Evolutionary conservation across 2,797 vertebrate species (phyloP), one percentile per base, ranked within the genome.

Genomic region (Paramormyrops hopkinsi): DNA sequence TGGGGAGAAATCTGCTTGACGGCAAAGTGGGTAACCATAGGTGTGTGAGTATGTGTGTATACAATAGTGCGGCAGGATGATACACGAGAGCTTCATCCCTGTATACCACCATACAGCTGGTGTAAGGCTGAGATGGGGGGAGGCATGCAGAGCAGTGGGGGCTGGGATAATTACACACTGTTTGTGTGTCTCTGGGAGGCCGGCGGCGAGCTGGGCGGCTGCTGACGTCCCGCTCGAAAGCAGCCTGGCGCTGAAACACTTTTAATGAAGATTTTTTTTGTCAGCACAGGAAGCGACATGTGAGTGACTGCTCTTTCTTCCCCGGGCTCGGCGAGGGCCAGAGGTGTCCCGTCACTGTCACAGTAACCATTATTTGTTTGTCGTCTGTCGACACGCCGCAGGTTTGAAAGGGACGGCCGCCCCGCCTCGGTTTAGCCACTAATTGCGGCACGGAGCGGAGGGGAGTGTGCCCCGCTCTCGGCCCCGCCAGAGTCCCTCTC

Each of bases 141-240:
- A 94, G 95, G 96, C 96, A 96, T 96, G 95, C 95, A 94, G 95
- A 96, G 95, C 97, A 98, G 97, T 97, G 94, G 97, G 98, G 95
- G 96, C 92, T 93, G 92, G 97, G 97, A 97, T 99, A 98, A 99
- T 98, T 98, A 98, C 97, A 97, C 96, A 95, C 96, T 97, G 97
- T 98, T 98, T 97, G 97, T 97, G 97, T 96, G 96, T 96, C 96
- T 97, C 96, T 96, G 94, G 96, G 96, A 97, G 97, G 97, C 96
- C 96, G 94, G 96, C 96, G 97, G 97, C 19, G 25, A 65, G 93
- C 96, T 96, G 96, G 96, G 95, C 96, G 96, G 97, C 96, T 95
- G 93, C 95, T 94, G 93, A 93, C 90, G 91, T 94, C 95, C 95
- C 95, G 95, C 96, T 97, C 97, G 96, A 97, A 97, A 96, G 95